phyloP scores from a whole-genome alignment of 2,113 vertebrate genomes.

The Gulo gulo region DNA sequence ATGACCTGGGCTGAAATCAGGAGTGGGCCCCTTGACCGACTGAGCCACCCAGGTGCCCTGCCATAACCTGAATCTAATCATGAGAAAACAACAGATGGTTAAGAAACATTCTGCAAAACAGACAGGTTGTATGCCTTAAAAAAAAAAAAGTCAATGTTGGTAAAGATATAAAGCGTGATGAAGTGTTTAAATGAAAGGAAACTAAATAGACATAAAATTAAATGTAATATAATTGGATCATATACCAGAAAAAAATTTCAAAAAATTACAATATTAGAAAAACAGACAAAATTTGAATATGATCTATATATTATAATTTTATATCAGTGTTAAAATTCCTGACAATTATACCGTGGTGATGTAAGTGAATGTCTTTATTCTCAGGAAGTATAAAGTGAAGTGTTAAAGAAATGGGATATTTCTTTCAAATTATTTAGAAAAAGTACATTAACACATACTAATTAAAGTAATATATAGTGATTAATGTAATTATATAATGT shows the following conservation, averaged over 20 bases:
- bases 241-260: background rate
- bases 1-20: background rate
- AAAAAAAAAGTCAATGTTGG: background rate
- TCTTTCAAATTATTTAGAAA: background rate
- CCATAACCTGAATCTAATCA: background rate
- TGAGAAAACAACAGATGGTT: background rate
- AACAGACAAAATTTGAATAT: background rate
- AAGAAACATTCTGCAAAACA: background rate
- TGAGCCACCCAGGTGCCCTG: background rate
- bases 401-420: background rate
- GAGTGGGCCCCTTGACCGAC: background rate
- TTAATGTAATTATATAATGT: background rate
- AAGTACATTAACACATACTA: background rate
- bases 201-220: background rate
- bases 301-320: background rate
- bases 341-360: background rate
- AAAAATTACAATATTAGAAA: background rate
- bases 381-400: background rate
- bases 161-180: background rate
- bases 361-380: background rate
- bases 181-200: background rate
- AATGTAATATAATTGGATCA: background rate
- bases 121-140: background rate
- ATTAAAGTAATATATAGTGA: background rate
- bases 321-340: background rate